Evolutionary conservation across 2,888 invertebrate species (phyloP).

Genomic region (Cabera pusaria): DNA sequence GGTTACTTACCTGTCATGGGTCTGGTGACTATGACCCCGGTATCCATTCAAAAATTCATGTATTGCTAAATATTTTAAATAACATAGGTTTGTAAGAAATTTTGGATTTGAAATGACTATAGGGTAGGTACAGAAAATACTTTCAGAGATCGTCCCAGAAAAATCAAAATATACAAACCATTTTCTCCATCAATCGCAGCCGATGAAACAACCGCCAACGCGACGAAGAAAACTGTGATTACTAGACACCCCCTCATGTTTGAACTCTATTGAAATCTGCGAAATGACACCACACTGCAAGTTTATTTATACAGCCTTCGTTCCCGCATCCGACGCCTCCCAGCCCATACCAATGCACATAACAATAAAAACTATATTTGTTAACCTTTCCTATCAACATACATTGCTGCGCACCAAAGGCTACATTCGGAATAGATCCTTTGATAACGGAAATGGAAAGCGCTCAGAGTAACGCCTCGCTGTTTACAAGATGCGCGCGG

Average conservation of each 20-base stretch:
- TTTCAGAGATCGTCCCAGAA: too few relatives aligned
- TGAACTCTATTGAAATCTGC: constrained; percentile 39
- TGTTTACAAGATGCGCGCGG: constrained; percentile 27
- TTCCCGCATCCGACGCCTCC: constrained; percentile 33
- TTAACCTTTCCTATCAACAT: constrained; percentile 24
- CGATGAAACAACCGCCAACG: constrained; percentile 29
- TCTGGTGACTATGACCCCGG: too few relatives aligned
- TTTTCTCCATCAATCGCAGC: constrained; percentile 22
- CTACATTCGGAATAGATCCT: constrained; percentile 21
- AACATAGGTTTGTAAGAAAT: too few relatives aligned
- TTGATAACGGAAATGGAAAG: constrained; percentile 27
- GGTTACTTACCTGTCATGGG: too few relatives aligned
- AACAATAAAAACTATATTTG: constrained; percentile 21
- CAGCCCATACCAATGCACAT: constrained; percentile 26
- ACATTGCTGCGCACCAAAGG: constrained; percentile 36
- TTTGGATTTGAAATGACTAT: too few relatives aligned
- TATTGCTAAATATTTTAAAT: too few relatives aligned
- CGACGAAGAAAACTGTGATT: constrained; percentile 40
- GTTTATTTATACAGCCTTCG: constrained; percentile 50
- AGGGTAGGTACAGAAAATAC: too few relatives aligned
- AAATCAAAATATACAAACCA: constrained; percentile 24
- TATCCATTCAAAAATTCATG: too few relatives aligned
- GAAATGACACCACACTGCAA: constrained; percentile 34
- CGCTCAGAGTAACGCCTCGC: constrained; percentile 22
- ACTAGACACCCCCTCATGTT: constrained; percentile 52